These are phyloP conservation scores for Alouatta palliata DNA, from an alignment of 2,113 vertebrate species.

Conservation along the genomic window DNA sequence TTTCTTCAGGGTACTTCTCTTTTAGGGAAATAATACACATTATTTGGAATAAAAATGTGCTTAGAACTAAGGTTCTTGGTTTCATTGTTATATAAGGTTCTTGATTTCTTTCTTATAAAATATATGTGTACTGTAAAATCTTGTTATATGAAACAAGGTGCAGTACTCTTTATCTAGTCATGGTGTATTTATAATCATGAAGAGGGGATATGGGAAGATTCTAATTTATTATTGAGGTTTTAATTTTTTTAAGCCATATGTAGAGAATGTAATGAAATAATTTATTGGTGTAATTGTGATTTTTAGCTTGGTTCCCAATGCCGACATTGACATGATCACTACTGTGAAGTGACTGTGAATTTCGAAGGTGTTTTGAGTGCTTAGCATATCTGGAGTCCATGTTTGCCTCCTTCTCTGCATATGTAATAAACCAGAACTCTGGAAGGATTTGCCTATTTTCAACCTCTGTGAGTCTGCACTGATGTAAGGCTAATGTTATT, in stretches of 20 bases:
- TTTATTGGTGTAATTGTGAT: neutral
- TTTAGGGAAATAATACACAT: neutral
- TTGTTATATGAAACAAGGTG: neutral
- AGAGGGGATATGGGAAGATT: neutral
- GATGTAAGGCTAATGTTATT: conserved; percentile 33
- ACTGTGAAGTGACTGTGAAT: neutral
- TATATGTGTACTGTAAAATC: neutral
- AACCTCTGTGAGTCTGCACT: neutral
- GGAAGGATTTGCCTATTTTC: neutral
- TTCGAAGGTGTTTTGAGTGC: neutral
- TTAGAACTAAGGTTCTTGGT: conserved; percentile 22
- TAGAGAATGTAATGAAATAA: conserved; percentile 46
- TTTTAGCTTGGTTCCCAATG: neutral
- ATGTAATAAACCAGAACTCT: neutral
- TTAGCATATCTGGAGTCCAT: neutral
- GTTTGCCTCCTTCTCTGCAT: neutral
- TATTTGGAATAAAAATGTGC: neutral
- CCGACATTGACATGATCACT: neutral
- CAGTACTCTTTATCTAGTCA: neutral
- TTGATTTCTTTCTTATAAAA: conserved; percentile 54
- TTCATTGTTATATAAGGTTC: conserved; percentile 32
- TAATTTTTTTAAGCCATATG: conserved; percentile 31
- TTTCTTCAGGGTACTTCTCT: conserved; percentile 1
- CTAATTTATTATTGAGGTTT: conserved; percentile 33
- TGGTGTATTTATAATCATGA: neutral